phyloP scores from a whole-genome alignment of 2,888 invertebrate species.

The Flabesymbios commensalis region DNA sequence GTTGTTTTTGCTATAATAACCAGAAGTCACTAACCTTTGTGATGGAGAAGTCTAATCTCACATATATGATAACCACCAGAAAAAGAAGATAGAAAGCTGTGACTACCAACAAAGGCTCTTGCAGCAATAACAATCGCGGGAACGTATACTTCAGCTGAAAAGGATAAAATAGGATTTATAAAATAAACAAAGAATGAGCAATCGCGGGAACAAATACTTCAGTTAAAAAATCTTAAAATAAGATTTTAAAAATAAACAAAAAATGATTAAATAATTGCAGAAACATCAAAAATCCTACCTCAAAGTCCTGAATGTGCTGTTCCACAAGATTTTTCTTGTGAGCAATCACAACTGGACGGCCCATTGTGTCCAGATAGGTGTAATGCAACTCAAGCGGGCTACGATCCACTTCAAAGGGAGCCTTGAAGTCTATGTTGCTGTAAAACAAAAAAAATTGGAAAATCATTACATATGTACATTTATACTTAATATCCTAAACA shows the following conservation, averaged over 20 bases:
- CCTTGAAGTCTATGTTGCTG: slow-evolving; percentile 73
- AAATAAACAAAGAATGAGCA: no score
- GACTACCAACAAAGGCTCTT: slow-evolving; percentile 90
- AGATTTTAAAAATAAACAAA: no score
- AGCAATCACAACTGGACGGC: slow-evolving; percentile 85
- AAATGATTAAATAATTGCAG: no score
- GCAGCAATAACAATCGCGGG: slow-evolving; percentile 81
- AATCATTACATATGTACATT: background rate
- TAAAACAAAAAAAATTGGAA: background rate
- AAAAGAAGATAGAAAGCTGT: slow-evolving; percentile 88
- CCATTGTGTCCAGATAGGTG: slow-evolving; percentile 94
- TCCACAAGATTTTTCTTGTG: slow-evolving; percentile 86
- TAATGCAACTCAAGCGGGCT: slow-evolving; percentile 77
- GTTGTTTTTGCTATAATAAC: no score
- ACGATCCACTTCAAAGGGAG: slow-evolving; percentile 81
- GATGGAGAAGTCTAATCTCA: slow-evolving; percentile 94
- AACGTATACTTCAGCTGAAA: slow-evolving; percentile 79
- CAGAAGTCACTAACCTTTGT: slow-evolving; percentile 63
- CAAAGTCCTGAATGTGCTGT: slow-evolving; percentile 94
- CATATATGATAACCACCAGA: slow-evolving; percentile 87
- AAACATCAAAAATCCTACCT: no score
- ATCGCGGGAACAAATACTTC: background rate
- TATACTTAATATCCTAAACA: background rate
- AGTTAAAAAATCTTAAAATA: background rate
- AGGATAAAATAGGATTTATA: slow-evolving; percentile 12